Evolutionary conservation across 2,797 vertebrate genomes (phyloP), one percentile per base, ranked within the genome.

Genomic region (Lagodon rhomboides): DNA sequence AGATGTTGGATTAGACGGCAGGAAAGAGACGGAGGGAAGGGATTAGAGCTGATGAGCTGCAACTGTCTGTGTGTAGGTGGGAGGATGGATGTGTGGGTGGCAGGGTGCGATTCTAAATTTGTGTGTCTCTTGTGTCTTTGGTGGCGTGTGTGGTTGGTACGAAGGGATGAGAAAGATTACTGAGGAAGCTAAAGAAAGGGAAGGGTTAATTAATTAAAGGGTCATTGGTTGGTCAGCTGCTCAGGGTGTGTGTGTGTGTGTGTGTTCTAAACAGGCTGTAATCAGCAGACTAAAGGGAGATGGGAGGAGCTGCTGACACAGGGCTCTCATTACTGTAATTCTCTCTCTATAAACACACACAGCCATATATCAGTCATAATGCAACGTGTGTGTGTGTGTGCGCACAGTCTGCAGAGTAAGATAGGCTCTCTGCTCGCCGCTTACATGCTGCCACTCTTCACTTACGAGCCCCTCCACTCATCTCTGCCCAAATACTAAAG

Each of bases 321-420:
- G 90, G 89, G 86, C 93, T 94, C 89, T 95, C 93, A 94, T 95
- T 95, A 94, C 89, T 84, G 91, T 92, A 94, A 93, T 91, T 93
- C 88, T 85, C 73, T 74, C 74, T 87, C 70, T 75, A 56, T 68
- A 58, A 80, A 82, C 78, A 73, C 66, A 60, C 75, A 51, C 25
- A 64, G 62, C 25, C 62, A 30, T 64, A 49, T 16, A 16, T 30
- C 62, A 44, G 62, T 43, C 71, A 54, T 65, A 50, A 23, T 60
- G 23, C 23, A 4, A 4, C 12, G 18, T 62, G 66, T 63, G 68
- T 68, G 67, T 71, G 65, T 73, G 66, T 50, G 17, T 22, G 49
- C 70, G 87, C 71, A 79, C 71, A 82, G 79, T 85, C 72, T 90
- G 68, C 66, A 70, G 51, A 75, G 70, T 72, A 75, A 82, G 79